Conservation (phyloP, 2,888 invertebrate genomes). For the Euzophera pinguis region DNA sequence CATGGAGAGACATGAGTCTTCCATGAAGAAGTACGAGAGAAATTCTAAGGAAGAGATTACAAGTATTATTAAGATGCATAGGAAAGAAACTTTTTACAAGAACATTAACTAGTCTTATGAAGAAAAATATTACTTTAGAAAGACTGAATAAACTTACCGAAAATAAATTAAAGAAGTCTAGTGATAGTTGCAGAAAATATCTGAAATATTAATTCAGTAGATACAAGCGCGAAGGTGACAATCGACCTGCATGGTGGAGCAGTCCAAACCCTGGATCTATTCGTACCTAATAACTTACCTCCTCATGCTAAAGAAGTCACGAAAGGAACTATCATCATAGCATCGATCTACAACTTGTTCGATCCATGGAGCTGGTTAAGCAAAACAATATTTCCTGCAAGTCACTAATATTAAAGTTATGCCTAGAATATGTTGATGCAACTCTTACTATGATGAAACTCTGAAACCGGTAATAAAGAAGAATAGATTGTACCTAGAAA, state of each 20-base stretch:
- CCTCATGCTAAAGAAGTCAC: conserved; percentile 19
- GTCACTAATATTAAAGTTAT: conserved; percentile 26
- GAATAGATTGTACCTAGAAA: conserved; percentile 10
- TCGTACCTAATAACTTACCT: conserved; percentile 19
- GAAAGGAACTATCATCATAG: conserved; percentile 26
- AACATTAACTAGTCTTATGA: too few relatives aligned
- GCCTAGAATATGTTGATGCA: conserved; percentile 16
- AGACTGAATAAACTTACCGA: too few relatives aligned
- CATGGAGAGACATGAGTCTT: too few relatives aligned
- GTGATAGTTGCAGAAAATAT: conserved; percentile 17
- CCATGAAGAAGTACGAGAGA: conserved; percentile 4
- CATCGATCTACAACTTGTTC: conserved; percentile 21
- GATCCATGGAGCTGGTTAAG: conserved; percentile 26
- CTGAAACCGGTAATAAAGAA: background rate
- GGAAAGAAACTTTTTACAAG: too few relatives aligned
- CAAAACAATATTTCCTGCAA: conserved; percentile 22
- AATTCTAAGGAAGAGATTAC: conserved; percentile 2
- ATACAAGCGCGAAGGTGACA: background rate
- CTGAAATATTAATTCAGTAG: conserved; percentile 10
- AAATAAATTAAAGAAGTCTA: too few relatives aligned
- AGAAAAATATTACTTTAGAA: conserved; percentile 13
- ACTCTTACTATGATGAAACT: conserved; percentile 14
- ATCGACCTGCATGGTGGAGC: background rate
- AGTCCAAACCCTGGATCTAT: background rate
- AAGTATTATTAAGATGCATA: conserved; percentile 7